phyloP scores from a whole-genome alignment of 1,140 invertebrate genomes.

The Lucilia cuprina region DNA sequence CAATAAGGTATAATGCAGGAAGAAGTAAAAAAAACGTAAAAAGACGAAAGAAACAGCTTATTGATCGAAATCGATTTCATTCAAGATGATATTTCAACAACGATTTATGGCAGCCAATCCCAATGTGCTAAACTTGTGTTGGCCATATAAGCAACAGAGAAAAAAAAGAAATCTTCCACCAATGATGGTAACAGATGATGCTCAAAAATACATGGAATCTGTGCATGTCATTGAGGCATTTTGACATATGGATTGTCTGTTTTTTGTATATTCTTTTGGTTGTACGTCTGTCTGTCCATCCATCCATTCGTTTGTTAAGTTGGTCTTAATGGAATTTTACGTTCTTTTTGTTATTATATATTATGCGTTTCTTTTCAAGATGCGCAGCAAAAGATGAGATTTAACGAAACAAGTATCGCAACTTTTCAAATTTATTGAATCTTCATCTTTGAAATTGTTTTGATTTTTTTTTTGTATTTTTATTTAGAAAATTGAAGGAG shows the following conservation, averaged over 20 bases:
- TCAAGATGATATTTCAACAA: constrained; percentile 36
- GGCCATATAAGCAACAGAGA: neutral
- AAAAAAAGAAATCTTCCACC: neutral
- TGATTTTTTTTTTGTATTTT: neutral
- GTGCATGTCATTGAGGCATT: constrained; percentile 28
- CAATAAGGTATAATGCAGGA: neutral
- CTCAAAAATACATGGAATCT: constrained; percentile 20
- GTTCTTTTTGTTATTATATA: constrained; percentile 3
- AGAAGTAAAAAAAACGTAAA: neutral
- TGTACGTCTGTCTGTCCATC: constrained; percentile 20
- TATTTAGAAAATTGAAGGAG: constrained; percentile 26
- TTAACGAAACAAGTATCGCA: constrained; percentile 19
- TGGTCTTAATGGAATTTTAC: neutral
- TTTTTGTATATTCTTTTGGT: neutral
- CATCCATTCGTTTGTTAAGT: neutral
- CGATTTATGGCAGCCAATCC: constrained; percentile 37
- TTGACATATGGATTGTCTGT: constrained; percentile 32
- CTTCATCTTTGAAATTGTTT: neutral
- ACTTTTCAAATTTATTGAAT: constrained; percentile 8
- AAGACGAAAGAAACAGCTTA: neutral
- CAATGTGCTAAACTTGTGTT: neutral
- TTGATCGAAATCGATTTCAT: constrained; percentile 37
- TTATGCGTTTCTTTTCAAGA: neutral
- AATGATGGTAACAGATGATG: neutral
- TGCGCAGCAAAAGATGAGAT: constrained; percentile 21